Evolutionary conservation across 2,113 vertebrate species (phyloP), one percentile per base, ranked within the genome.

Genomic region (Chauna torquata): DNA sequence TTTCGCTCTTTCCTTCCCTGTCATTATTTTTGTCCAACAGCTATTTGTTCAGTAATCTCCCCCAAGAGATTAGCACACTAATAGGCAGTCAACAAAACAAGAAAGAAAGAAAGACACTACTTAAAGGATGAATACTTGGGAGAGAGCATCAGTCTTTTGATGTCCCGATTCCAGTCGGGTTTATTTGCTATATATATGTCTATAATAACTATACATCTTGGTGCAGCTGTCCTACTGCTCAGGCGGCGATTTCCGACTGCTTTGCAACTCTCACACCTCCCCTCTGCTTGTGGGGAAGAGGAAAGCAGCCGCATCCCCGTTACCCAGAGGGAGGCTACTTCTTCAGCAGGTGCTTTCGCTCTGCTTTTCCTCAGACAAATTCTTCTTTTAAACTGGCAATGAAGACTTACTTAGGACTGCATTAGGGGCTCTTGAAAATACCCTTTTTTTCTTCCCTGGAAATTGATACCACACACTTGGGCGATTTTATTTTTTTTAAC

Each of bases 101-200:
- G 94, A 96, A 97, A 96, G 87, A 92, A 92, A 93, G 94, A 96
- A 91, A 94, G 87, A 95, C 85, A 90, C 83, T 95, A 94, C 91
- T 95, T 94, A 96, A 96, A 96, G 87, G 94, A 97, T 91, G 92
- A 96, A 95, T 94, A 95, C 92, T 92, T 86, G 64, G 79, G 88
- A 91, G 91, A 95, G 79, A 96, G 47, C 94, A 97, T 96, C 92
- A 90, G 90, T 96, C 95, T 96, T 95, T 91, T 96, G 89, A 96
- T 96, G 94, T 97, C 82, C 93, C 83, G 90, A 95, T 95, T 96
- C 86, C 84, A 94, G 95, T 88, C 36, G 42, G 68, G 93, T 95
- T 96, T 96, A 96, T 97, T 97, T 96, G 95, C 96, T 93, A 92
- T 96, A 96, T 96, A 96, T 96, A 95, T 92, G 91, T 87, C 86